Evolutionary conservation across 2,888 invertebrate species (phyloP), one percentile per base, ranked within the genome.

Genomic region (Tipula helvola): DNA sequence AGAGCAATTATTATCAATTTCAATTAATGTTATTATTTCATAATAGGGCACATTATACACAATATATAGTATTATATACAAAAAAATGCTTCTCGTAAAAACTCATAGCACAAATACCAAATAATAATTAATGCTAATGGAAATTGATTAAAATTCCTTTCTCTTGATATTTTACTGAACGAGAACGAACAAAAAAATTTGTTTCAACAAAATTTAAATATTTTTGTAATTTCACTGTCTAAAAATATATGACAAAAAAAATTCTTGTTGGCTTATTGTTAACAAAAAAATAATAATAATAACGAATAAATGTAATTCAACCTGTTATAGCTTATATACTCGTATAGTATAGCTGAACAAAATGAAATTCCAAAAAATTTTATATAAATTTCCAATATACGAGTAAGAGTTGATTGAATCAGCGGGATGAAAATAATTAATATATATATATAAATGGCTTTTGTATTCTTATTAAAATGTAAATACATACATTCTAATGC

Each of bases 61-160:
- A 28, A 28, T 18, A 7, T 57, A 5, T 18, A 57, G n/a, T 52
- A n/a, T 12, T n/a, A 52, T 52, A 47, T 2, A 52, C 7, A 5
- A 71, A 28, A 28, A 28, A 71, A 71, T 28, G 28, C 28, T 71
- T 3, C 71, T 71, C 3, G 28, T 10, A 28, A 28, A 71, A 28
- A 28, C 28, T 7, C 71, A 10, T 28, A 71, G 71, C 71, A 71
- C n/a, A n/a, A n/a, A n/a, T 71, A 71, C 71, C 71, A 71, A 71
- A 71, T 71, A 71, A 71, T 71, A 71, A 71, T 71, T 71, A 71
- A 71, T 71, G 71, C 18, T 71, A 71, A 71, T 71, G 71, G 71
- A 71, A 71, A 71, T 71, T 71, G 71, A 71, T 71, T 71, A 71
- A 71, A 71, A 71, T 71, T 71, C 71, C 71, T 71, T 71, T 71